phyloP scores from a whole-genome alignment of 1,140 invertebrate genomes.

The Tetragonula clypearis region DNA sequence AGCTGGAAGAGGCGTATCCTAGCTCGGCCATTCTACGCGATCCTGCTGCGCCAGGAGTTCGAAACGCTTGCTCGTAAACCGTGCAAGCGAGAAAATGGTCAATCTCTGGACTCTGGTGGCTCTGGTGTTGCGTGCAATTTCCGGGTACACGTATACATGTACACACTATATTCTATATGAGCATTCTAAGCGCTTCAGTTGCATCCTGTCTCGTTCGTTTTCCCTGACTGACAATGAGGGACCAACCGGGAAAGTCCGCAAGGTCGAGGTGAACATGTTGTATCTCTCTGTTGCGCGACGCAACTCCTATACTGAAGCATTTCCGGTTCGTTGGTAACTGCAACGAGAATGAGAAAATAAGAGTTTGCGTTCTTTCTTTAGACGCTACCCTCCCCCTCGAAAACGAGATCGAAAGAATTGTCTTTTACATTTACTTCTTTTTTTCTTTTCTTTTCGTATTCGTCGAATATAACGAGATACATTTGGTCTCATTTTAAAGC shows the following conservation, averaged over 20 bases:
- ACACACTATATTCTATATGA: conserved; percentile 6
- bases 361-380: too few species aligned
- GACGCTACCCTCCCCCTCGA: too few species aligned
- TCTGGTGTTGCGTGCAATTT: conserved; percentile 73
- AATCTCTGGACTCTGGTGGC: conserved; percentile 38
- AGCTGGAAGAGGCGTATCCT: conserved; percentile 22
- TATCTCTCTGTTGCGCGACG: too few species aligned
- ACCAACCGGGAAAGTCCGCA: background rate
- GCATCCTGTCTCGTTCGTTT: background rate
- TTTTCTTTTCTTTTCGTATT: too few species aligned
- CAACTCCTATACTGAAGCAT: too few species aligned
- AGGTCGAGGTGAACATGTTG: background rate
- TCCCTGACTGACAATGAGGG: conserved; percentile 20
- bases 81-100: conserved; percentile 64
- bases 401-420: too few species aligned
- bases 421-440: too few species aligned
- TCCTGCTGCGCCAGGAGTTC: conserved; percentile 47
- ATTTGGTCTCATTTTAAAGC: too few species aligned
- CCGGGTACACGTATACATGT: conserved; percentile 52
- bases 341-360: background rate
- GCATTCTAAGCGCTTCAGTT: conserved; percentile 8
- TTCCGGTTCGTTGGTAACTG: background rate
- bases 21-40: conserved; percentile 21
- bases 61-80: conserved; percentile 53
- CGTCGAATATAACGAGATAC: too few species aligned